Conservation (phyloP, 2,113 vertebrate species). For the Aix galericulata region DNA sequence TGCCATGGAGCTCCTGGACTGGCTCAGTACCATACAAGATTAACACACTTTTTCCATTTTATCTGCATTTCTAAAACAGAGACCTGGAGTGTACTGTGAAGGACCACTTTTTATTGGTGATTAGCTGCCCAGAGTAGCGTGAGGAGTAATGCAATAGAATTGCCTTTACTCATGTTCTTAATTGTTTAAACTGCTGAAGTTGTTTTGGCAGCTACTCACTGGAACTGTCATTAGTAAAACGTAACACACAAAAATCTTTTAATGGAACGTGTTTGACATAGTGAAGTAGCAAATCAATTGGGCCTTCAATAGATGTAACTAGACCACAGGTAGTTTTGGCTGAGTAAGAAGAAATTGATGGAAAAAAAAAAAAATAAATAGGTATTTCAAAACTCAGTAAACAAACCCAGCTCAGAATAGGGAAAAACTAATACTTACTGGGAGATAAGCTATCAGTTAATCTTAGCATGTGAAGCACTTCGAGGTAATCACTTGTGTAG, state of each 20-base stretch:
- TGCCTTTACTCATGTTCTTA: neutral
- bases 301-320: neutral
- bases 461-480: neutral
- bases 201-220: neutral
- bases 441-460: neutral
- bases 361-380: neutral
- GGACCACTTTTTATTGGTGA: neutral
- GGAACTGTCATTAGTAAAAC: neutral
- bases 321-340: neutral
- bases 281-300: neutral
- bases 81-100: neutral
- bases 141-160: neutral
- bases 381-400: neutral
- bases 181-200: neutral
- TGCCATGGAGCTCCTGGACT: conserved; percentile 3
- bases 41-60: accelerated
- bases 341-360: neutral
- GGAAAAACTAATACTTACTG: neutral
- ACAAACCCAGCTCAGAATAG: neutral
- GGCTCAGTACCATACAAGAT: neutral
- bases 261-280: neutral
- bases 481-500: neutral
- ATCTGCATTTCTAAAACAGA: neutral
- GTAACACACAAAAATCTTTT: neutral
- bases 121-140: neutral